Base-by-base conservation (phyloP, 2,113 vertebrate genomes). In the Pangasianodon hypophthalmus region DNA sequence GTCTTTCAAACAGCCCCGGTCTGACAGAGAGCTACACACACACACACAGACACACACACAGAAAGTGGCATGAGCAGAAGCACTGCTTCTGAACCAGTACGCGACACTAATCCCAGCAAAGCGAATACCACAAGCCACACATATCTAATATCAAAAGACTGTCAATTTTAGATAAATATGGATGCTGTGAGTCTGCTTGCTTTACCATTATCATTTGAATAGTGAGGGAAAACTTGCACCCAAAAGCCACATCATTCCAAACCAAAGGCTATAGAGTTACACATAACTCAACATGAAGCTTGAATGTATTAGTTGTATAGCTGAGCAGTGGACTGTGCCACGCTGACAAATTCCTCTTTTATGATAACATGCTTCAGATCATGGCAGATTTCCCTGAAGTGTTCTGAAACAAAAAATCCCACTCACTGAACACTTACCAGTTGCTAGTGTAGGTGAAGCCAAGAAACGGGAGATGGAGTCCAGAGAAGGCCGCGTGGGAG, bases 361-460 rank as follows among this genome's bases (percentile, higher is more conserved):
- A 58, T 75, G 44, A 64, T 88, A 87, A 79, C 29, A 79, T 24
- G 19, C 41, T 48, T 54, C 67, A 52, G 32, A 85, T 85, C 26
- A 85, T 10, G 11, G 48, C 48, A 56, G 41, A 64, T 88, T 64
- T 41, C n/a, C 41, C 87, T 29, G 14, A 16, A 81, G 48, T 81
- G 48, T 54, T 52, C 46, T 50, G 46, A 16, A 50, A 48, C n/a
- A 37, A 46, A 24, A 44, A 77, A 5, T 14, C 41, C 26, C 80
- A 56, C n/a, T 56, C 8, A 58, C 32, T 11, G 52, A 58, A 56
- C 14, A 50, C 98, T 98, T 96, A 99, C 98, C 98, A 99, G 95
- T 97, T 98, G 95, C 98, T 99, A 86, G 98, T 99, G 73, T 99
- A 99, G 41, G 98, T 99, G 94, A 99, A 99, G 90, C 98, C 98